Evolutionary conservation across 2,113 vertebrate genomes (phyloP), one percentile per base, ranked within the genome.

Genomic region (Corythornis vintsioides): DNA sequence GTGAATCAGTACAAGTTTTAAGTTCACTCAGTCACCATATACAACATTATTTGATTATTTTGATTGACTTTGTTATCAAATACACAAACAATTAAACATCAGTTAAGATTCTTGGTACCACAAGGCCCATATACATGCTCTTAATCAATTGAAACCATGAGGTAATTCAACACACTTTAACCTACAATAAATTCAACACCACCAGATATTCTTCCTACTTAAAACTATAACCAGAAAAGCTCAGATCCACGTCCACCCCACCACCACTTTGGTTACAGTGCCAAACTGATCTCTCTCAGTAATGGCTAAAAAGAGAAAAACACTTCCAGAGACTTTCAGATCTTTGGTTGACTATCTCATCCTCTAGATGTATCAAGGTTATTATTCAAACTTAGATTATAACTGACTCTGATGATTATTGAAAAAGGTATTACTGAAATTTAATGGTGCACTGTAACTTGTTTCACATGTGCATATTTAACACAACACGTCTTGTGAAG

Each of bases 21-120:
- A 77, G n/a, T 26, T 35, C 71, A 52, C 18, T 85, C 48, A 69
- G 2, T 63, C 55, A 77, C 50, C 45, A 69, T 66, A 86, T 33
- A 70, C 3, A 5, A 24, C 35, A 84, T 7, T 43, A 74, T 86
- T 86, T 90, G 67, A 94, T 95, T 83, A 93, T 57, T 94, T 91
- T 87, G 81, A 90, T 42, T 75, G 55, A 50, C 71, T 89, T 60
- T 70, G 42, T 69, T 65, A 83, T 33, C 55, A 83, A 72, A 69
- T 10, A 61, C 16, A 45, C 12, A 63, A 40, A 22, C 59, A 61
- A 64, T 33, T 21, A 28, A 47, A 19, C 25, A 59, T n/a, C 67
- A 59, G 2, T 65, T 76, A 76, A 53, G 9, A 64, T 60, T 89
- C 45, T 28, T 61, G 45, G 21, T 48, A 83, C 48, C 74, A 31